A percentile compares a stretch with the other conserved stretches of the same genome.
phyloP scores from a whole-genome alignment of 2,797 vertebrate genomes.

The Gymnoscopelus braueri region DNA sequence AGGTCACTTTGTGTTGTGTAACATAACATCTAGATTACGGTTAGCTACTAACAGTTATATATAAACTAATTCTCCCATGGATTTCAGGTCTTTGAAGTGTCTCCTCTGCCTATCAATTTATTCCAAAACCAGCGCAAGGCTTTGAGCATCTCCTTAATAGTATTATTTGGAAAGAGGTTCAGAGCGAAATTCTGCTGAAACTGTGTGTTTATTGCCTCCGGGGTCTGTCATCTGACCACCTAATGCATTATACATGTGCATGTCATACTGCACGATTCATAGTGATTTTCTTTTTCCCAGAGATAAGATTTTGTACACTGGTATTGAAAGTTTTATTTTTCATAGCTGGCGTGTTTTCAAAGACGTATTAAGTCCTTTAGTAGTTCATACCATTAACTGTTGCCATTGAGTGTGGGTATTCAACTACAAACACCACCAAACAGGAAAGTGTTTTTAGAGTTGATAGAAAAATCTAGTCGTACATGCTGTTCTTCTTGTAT shows the following conservation, averaged over 20 bases:
- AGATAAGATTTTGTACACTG: neutral
- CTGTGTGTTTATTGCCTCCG: neutral
- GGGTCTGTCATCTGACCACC: slow-evolving; percentile 15
- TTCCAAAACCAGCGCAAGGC: slow-evolving; percentile 54
- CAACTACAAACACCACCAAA: neutral
- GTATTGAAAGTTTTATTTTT: neutral
- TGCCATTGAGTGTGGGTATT: neutral
- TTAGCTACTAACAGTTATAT: slow-evolving; percentile 68
- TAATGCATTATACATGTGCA: slow-evolving; percentile 43
- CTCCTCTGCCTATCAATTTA: slow-evolving; percentile 43
- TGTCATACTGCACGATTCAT: slow-evolving; percentile 53
- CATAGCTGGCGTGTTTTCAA: neutral
- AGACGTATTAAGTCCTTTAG: neutral
- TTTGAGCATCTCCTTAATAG: slow-evolving; percentile 55
- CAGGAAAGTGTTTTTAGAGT: slow-evolving; percentile 48
- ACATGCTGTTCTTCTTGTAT: slow-evolving; percentile 44
- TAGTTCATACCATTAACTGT: neutral
- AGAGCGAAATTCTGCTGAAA: slow-evolving; percentile 19
- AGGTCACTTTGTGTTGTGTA: slow-evolving; percentile 75
- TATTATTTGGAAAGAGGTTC: slow-evolving; percentile 15
- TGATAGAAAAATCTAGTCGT: slow-evolving; percentile 33
- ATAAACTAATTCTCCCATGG: slow-evolving; percentile 68
- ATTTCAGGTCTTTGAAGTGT: slow-evolving; percentile 65
- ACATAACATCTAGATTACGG: slow-evolving; percentile 62
- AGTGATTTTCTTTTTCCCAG: neutral